These are phyloP conservation scores for Cyclina sinensis DNA, from an alignment of 1,140 invertebrate genomes.

Conservation along the genomic window DNA sequence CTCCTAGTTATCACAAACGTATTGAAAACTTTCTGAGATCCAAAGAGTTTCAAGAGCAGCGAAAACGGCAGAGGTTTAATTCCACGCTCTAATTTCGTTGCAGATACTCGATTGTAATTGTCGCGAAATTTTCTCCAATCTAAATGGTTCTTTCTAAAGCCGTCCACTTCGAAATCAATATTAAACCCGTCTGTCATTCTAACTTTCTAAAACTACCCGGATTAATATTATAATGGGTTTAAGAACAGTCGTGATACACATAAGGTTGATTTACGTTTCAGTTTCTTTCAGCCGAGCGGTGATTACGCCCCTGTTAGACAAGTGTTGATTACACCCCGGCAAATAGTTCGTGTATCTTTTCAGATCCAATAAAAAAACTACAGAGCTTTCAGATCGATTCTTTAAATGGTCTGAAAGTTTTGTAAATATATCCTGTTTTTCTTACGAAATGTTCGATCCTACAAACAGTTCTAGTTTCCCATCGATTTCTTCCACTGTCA, in stretches of 20 bases:
- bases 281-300: neutral
- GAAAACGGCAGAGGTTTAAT: constrained; percentile 62
- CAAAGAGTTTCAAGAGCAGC: constrained; percentile 49
- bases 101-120: constrained; percentile 48
- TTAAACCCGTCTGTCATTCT: constrained; percentile 64
- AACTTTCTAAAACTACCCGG: constrained; percentile 47
- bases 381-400: neutral
- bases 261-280: constrained; percentile 27
- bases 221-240: constrained; percentile 47
- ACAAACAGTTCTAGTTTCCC: neutral
- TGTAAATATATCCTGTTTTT: constrained; percentile 15
- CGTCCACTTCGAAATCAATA: constrained; percentile 53
- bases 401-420: neutral
- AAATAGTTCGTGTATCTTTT: neutral
- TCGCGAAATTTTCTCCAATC: constrained; percentile 65
- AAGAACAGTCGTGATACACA: constrained; percentile 4
- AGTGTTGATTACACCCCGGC: constrained; percentile 29
- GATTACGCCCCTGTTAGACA: neutral
- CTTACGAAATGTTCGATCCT: neutral
- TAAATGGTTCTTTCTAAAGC: constrained; percentile 62
- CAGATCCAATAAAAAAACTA: neutral
- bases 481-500: constrained; percentile 24
- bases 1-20: constrained; percentile 41
- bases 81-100: constrained; percentile 52
- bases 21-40: constrained; percentile 50